Percentiles rank a stretch among this genome's conserved stretches.
phyloP scores from a whole-genome alignment of 2,888 invertebrate genomes.

The Mimachlamys varia region DNA sequence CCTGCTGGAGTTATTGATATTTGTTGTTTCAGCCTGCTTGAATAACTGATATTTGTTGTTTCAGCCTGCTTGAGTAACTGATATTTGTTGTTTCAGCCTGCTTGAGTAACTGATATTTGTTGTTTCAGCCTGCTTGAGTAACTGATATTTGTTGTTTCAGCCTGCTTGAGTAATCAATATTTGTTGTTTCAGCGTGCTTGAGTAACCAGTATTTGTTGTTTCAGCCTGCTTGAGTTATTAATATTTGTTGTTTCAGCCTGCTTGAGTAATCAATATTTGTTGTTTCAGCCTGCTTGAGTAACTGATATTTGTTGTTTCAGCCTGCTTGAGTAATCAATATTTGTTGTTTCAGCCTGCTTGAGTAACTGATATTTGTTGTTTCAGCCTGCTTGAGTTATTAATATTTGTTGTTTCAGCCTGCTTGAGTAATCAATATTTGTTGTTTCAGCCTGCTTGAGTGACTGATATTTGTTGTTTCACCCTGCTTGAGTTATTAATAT shows the following conservation, averaged over 20 bases:
- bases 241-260: conserved; percentile 55
- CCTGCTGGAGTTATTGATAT: conserved; percentile 14
- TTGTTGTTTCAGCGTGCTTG: conserved; percentile 56
- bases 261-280: background rate
- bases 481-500: background rate
- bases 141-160: conserved; percentile 54
- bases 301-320: conserved; percentile 54
- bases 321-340: conserved; percentile 11
- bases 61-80: conserved; percentile 51
- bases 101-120: background rate
- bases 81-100: conserved; percentile 55
- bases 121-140: conserved; percentile 55
- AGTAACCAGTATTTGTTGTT: conserved; percentile 38
- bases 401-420: conserved; percentile 55
- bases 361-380: conserved; percentile 39
- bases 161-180: conserved; percentile 11
- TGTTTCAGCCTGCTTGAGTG: conserved; percentile 55
- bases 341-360: conserved; percentile 55
- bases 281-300: conserved; percentile 55
- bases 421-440: background rate
- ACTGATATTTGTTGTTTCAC: conserved; percentile 50
- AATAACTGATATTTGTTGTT: conserved; percentile 39
- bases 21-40: conserved; percentile 55
- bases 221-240: conserved; percentile 51
- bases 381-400: conserved; percentile 51